Evolutionary conservation across 2,888 invertebrate species (phyloP).

Genomic region (Tribolium freemani): DNA sequence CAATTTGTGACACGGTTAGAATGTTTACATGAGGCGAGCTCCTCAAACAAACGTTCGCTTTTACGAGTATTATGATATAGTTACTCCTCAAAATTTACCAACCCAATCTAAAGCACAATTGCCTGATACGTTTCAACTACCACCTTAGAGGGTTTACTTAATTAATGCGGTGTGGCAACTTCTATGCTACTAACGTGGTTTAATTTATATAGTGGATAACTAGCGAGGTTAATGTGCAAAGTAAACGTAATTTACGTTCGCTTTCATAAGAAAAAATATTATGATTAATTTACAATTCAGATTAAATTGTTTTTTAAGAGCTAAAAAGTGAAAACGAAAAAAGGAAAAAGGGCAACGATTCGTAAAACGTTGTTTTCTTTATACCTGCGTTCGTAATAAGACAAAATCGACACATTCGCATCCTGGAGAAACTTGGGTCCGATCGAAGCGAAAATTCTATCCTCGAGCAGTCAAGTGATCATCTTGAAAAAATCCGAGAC

Average conservation of each 20-base stretch:
- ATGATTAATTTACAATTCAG: conserved; percentile 3
- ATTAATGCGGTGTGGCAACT: conserved; percentile 56
- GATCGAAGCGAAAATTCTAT: conserved; percentile 40
- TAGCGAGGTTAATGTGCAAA: conserved; percentile 35
- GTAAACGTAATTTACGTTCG: conserved; percentile 25
- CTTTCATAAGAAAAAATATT: conserved; percentile 9
- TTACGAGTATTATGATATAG: conserved; percentile 42
- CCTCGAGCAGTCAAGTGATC: conserved; percentile 35
- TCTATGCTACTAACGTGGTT: conserved; percentile 53
- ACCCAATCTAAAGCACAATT: conserved; percentile 46
- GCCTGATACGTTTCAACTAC: conserved; percentile 52
- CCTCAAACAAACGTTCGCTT: conserved; percentile 36
- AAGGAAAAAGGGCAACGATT: conserved; percentile 29
- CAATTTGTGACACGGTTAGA: conserved; percentile 25
- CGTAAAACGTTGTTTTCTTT: conserved; percentile 33
- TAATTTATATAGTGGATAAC: conserved; percentile 54
- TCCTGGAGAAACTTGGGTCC: conserved; percentile 32
- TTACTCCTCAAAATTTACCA: conserved; percentile 41
- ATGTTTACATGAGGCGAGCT: conserved; percentile 21
- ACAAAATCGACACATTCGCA: conserved; percentile 41
- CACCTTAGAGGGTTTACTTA: conserved; percentile 54
- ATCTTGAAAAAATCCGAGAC: conserved; percentile 33
- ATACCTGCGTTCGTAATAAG: conserved; percentile 42
- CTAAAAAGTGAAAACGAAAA: conserved; percentile 13
- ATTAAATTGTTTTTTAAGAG: background rate